Evolutionary conservation across 2,113 vertebrate species (phyloP), one percentile per base, ranked within the genome.

Genomic region (Scophthalmus maximus): DNA sequence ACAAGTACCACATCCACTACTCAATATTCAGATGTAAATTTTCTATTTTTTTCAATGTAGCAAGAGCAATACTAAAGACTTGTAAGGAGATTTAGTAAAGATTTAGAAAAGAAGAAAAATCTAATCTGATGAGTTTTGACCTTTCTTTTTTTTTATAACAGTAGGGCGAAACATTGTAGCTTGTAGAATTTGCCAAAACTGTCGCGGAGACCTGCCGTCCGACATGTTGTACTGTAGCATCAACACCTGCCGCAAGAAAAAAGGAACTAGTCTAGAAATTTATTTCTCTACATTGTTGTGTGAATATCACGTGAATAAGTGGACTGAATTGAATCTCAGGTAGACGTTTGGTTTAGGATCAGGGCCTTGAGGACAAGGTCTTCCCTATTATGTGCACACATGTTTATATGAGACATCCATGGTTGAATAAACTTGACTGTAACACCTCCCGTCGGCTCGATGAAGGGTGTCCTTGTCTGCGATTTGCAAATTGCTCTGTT

Each of bases 41-140:
- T 91, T 92, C 78, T 88, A 92, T 91, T 91, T 92, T 64, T 92
- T 92, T 73, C 88, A 91, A 85, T 89, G 91, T 92, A 92, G 91
- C 90, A 92, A 91, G 84, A 92, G 91, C 91, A 92, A 92, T 92
- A 92, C 79, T 86, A 75, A 85, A 85, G 81, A 89, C 81, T 78
- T 87, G 62, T 78, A 68, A 66, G 79, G 63, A 78, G 84, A 73
- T 86, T 87, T 86, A 83, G 86, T 76, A 79, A 73, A 59, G 76
- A 80, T 87, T 87, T 68, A 56, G 57, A 62, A 51, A 61, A 29
- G 49, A 47, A 14, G 11, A 68, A n/a, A 58, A n/a, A n/a, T n/a
- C n/a, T n/a, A n/a, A 76, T 81, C 12, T n/a, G 56, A 79, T 22
- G 58, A 76, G 36, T 53, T 76, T 0, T 20, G 49, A 49, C 23